Evolutionary conservation across 2,888 invertebrate species (phyloP), one percentile per base, ranked within the genome.

Genomic region (Hedychridium roseum): DNA sequence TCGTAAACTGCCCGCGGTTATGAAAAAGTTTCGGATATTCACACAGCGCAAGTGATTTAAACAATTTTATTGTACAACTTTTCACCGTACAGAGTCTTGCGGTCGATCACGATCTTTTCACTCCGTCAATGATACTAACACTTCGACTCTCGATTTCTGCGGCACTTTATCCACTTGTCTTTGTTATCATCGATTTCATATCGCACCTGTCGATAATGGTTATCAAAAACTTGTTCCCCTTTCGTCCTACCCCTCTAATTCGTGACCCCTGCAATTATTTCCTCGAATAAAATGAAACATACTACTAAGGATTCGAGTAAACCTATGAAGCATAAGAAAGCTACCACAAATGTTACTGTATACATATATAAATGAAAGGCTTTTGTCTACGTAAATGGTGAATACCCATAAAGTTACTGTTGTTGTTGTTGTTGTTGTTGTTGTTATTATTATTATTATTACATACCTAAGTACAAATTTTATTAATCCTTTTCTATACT

Each of bases 151-250:
- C 39, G 48, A 50, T 50, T 50, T 54, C n/a, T 40, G 26, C 36
- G 32, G 42, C 36, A 40, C 39, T 43, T 54, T 30, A 34, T 7
- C 43, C 39, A 40, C 41, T 43, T 34, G 43, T 46, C 43, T 30
- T 36, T 49, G 65, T 68, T 73, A 73, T 73, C 73, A 50, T 55
- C 52, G 57, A 66, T 71, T 61, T 58, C 64, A 50, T 69, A 73
- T 70, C 71, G 51, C 57, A 44, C 49, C 60, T 55, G 64, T 69
- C 60, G 72, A 71, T 71, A 72, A 56, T 59, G 47, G 63, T 59
- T 71, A 72, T 72, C 71, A 51, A 63, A 21, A 50, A 63, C 27
- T 54, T 53, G 27, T 31, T 23, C 35, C n/a, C 5, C 9, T 27
- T 27, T 27, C 27, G 9, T 27, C 42, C 21, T 34, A 31, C 44